Base-by-base conservation (phyloP, 2,797 vertebrate genomes). In the Ptychadena robeensis region DNA sequence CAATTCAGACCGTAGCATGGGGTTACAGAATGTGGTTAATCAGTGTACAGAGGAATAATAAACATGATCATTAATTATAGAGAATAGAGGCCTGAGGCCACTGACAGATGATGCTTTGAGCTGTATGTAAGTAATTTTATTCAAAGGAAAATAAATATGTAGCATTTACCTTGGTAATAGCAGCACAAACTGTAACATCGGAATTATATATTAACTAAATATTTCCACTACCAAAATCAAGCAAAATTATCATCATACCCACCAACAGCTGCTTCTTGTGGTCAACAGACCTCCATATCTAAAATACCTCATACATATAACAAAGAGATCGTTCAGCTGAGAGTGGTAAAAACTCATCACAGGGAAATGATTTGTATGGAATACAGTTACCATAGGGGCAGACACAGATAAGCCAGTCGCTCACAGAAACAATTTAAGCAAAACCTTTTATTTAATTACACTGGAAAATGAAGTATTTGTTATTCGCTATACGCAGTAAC, bases 21-120 rank as follows among this genome's bases (percentile, higher is more conserved):
- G 64, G 22, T 40, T 76, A 8, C 0, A 71, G 18, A 48, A 66
- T 76, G 61, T 72, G 38, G 48, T 25, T 71, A 66, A 83, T 78
- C 37, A 72, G 31, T 53, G 68, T 53, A 83, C 4, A 12, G n/a
- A 30, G 67, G 15, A 82, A 71, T 34, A 65, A 71, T 77, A 77
- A 82, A 76, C 73, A 82, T 59, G 12, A 38, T 44, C n/a, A 78
- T 82, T 82, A 82, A 82, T 77, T 78, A 82, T 53, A 9, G 32
- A 78, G 66, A 67, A 22, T 27, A 14, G 31, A 63, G 73, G 80
- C 80, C 72, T 59, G 4, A 0, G 64, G 72, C 44, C 32, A 22
- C 67, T 66, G 64, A 18, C 14, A 67, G 14, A 73, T 53, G 32
- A 75, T 38, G 11, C 66, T 14, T 61, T n/a, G 48, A 53, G 25